A percentile compares a stretch with the other conserved stretches of the same genome.
Evolutionary conservation across 35 echinoderm and acorn worm genomes (phyloP).

Genomic region (Heliocidaris tuberculata): DNA sequence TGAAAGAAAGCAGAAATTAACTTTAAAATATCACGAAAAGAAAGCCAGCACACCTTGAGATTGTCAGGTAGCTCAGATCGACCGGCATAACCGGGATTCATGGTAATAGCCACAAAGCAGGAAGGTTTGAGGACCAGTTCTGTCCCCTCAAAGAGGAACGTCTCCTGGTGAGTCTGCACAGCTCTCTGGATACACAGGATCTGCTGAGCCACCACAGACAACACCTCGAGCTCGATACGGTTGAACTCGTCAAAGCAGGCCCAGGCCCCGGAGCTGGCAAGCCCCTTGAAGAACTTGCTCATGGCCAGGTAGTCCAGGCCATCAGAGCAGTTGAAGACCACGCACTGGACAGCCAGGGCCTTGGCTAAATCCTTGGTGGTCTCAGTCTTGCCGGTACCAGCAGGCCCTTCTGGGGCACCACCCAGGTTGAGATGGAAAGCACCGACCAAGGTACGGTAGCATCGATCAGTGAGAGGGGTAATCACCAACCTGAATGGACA

Average conservation of each 20-base stretch:
- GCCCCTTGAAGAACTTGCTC: slow-evolving; percentile 98
- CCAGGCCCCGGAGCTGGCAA: slow-evolving; percentile 98
- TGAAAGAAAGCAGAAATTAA: neutral
- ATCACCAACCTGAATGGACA: slow-evolving; percentile 80
- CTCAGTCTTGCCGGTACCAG: slow-evolving; percentile 97
- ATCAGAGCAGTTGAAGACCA: slow-evolving; percentile 99
- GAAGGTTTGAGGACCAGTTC: slow-evolving; percentile 79
- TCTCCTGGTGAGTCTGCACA: slow-evolving; percentile 70
- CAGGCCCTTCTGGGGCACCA: slow-evolving; percentile 95
- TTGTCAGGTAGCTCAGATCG: slow-evolving; percentile 96
- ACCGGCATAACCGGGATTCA: slow-evolving; percentile 98
- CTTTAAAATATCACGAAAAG: neutral
- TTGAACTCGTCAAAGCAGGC: slow-evolving; percentile 99
- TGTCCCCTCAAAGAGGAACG: slow-evolving; percentile 91
- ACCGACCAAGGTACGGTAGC: slow-evolving; percentile 95
- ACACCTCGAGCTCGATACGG: slow-evolving; percentile 95
- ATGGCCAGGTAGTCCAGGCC: slow-evolving; percentile 99
- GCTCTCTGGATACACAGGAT: slow-evolving; percentile 97
- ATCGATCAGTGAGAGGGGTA: slow-evolving; percentile 97
- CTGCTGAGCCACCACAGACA: slow-evolving; percentile 99
- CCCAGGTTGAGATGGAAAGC: slow-evolving; percentile 98
- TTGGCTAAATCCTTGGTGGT: slow-evolving; percentile 99
- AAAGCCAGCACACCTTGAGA: slow-evolving; percentile 65
- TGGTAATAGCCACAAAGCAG: slow-evolving; percentile 97
- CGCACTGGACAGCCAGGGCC: slow-evolving; percentile 97